Base-by-base conservation (phyloP, 2,888 invertebrate genomes). In the Ophion slaviceki region DNA sequence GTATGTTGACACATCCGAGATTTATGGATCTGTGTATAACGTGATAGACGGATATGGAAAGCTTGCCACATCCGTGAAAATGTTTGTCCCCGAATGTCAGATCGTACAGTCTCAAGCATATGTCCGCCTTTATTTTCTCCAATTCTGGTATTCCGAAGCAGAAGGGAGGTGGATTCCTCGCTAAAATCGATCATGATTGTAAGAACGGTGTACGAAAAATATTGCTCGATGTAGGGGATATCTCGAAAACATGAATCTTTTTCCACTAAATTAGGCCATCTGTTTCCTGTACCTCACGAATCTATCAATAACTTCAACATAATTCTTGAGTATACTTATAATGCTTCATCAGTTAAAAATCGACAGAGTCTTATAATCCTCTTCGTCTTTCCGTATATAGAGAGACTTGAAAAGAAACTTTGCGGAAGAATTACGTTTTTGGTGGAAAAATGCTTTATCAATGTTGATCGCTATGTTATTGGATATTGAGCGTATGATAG, bases 111-210 rank as follows among this genome's bases (percentile, higher is more conserved):
- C 86, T 87, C 45, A 92, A 61, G 70, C 93, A 93, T 47, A 91
- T 57, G 62, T 89, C 87, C 14, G 90, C 88, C 20, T 86, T 17
- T 24, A 91, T 62, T 47, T 89, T 79, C 74, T 91, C 89, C 4
- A 92, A 66, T 75, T 91, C 89, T n/a, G 90, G 89, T 64, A 89
- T 86, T 0, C 91, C 90, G 20, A 90, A 70, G 74, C 93, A 93
- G 20, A 92, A 76, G 10, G 91, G 91, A n/a, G 93, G 92, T 74
- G 93, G 93, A 87, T 92, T 93, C 36, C 87, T 88, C 5, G 89
- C 93, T 92, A 88, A n/a, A 85, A 83, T 86, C 82, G 57, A 78
- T 67, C 57, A 47, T 70, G 6, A 67, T 66, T 36, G 45, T 24
- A 17, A 24, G 53, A 40, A 62, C 53, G 28, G 10, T 59, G 62